Evolutionary conservation across 2,113 vertebrate genomes (phyloP).

Genomic region (Phaethornis superciliosus): DNA sequence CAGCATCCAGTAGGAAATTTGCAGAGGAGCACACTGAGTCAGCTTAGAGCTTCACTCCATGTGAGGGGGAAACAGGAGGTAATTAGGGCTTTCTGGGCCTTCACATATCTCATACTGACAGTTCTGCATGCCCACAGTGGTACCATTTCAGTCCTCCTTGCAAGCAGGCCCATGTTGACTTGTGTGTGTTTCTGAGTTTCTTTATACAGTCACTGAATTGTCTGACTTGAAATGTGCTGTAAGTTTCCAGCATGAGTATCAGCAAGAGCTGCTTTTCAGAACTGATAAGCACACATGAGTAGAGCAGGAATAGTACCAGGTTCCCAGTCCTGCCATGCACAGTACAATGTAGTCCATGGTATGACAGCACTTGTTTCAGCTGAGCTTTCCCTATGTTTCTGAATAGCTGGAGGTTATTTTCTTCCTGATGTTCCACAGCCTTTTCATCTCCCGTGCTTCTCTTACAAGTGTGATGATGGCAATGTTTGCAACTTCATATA

Average conservation of each 20-base stretch:
- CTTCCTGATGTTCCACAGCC: background rate
- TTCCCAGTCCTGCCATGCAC: background rate
- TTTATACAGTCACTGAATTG: background rate
- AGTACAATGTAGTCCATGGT: background rate
- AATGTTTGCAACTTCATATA: background rate
- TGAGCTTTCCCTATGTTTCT: background rate
- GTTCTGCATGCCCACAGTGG: background rate
- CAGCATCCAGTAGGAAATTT: background rate
- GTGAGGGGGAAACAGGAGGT: background rate
- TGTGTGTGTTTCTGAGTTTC: background rate
- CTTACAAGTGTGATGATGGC: background rate
- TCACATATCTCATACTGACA: background rate
- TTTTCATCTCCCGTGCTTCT: background rate
- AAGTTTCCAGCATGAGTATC: background rate
- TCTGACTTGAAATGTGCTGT: background rate
- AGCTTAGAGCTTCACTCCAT: background rate
- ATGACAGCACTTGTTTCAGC: background rate
- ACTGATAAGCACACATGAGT: background rate
- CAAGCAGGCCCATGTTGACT: background rate
- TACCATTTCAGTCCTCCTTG: background rate
- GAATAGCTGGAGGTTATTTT: background rate
- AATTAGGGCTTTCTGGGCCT: background rate
- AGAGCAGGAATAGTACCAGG: background rate
- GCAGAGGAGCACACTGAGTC: background rate
- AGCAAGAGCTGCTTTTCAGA: background rate